A percentile compares a stretch with the other conserved stretches of the same genome.
Evolutionary conservation across 2,888 invertebrate species (phyloP).

Genomic region (Gibbula magus): DNA sequence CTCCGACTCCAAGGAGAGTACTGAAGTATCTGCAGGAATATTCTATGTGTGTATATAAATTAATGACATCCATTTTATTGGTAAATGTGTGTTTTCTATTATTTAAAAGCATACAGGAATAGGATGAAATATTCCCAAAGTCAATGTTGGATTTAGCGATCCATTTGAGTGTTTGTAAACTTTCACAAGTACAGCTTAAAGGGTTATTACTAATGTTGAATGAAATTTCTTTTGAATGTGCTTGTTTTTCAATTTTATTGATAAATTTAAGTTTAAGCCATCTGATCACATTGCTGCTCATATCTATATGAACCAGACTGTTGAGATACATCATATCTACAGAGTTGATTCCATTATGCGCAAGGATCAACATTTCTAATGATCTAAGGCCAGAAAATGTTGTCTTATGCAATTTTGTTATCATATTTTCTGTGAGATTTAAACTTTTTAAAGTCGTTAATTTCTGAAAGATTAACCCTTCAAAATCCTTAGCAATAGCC

Average conservation of each 20-base stretch:
- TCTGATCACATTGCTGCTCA: neutral
- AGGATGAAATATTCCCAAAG: neutral
- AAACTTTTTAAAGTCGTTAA: neutral
- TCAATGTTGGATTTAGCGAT: neutral
- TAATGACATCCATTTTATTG: neutral
- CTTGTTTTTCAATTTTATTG: neutral
- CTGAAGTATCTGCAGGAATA: neutral
- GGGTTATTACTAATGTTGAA: slow-evolving; percentile 8
- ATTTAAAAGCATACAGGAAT: neutral
- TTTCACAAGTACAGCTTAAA: slow-evolving; percentile 18
- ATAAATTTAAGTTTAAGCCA: neutral
- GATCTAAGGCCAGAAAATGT: neutral
- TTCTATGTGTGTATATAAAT: neutral
- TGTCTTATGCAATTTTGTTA: neutral
- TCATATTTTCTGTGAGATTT: slow-evolving; percentile 6
- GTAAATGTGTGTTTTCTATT: slow-evolving; percentile 10
- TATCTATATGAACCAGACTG: neutral
- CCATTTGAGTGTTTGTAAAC: slow-evolving; percentile 12
- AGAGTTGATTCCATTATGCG: neutral
- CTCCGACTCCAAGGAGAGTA: neutral
- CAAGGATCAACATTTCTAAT: neutral
- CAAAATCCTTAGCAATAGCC: neutral
- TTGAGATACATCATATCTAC: neutral
- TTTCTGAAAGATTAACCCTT: slow-evolving; percentile 5
- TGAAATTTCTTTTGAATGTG: neutral